Conservation (phyloP, 2,113 vertebrate genomes). For the Copsychus sechellarum region DNA sequence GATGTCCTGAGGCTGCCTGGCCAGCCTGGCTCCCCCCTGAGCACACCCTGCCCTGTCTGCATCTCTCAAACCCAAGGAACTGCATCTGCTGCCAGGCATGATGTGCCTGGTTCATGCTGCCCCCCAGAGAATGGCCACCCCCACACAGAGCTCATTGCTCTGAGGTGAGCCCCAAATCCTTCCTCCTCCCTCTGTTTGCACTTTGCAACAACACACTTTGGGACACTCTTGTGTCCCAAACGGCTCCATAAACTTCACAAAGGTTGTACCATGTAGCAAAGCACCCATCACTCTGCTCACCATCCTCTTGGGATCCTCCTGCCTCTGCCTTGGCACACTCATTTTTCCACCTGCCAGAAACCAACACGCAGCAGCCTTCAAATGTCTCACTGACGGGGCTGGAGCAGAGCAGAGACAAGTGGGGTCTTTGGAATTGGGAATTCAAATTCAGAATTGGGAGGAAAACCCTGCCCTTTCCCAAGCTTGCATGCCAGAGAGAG, state of each 20-base stretch:
- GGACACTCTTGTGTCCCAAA: not conserved
- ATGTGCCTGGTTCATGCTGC: not conserved
- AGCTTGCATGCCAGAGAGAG: not conserved
- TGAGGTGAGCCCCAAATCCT: not conserved
- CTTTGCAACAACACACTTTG: not conserved
- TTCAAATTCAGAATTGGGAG: not conserved
- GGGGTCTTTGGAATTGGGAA: not conserved
- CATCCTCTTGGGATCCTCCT: not conserved
- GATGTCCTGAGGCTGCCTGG: accelerated
- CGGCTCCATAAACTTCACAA: not conserved
- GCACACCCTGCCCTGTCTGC: not conserved
- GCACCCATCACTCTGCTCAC: not conserved
- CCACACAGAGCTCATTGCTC: accelerated
- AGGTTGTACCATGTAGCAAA: not conserved
- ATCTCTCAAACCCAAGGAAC: not conserved
- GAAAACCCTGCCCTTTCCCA: not conserved
- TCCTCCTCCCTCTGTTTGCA: not conserved
- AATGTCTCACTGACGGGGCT: not conserved
- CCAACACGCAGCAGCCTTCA: accelerated
- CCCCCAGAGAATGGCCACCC: accelerated
- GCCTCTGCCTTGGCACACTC: not conserved
- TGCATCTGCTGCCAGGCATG: not conserved
- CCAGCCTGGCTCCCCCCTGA: not conserved
- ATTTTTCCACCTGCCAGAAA: not conserved
- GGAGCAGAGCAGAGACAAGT: not conserved